Conservation (phyloP, 2,888 invertebrate genomes). For the Phyllotreta cruciferae region DNA sequence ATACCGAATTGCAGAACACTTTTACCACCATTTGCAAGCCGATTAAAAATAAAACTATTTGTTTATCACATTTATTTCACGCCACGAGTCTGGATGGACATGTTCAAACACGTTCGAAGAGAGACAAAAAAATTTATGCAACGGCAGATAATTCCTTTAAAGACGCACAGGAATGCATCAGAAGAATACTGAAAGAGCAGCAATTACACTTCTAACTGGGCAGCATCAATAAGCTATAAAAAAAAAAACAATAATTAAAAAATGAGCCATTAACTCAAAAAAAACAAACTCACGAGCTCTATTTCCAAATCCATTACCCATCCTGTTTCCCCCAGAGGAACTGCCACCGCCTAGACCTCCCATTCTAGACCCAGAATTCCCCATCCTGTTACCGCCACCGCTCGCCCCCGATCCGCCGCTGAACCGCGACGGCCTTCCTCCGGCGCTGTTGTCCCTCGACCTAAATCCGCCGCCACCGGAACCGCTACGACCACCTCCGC, state of each 20-base stretch:
- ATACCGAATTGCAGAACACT: no score
- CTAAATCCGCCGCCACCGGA: slow-evolving; percentile 57
- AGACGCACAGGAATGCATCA: slow-evolving; percentile 49
- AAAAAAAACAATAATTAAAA: slow-evolving; percentile 35
- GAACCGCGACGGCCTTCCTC: slow-evolving; percentile 36
- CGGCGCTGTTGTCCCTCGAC: slow-evolving; percentile 23
- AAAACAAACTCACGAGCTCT: slow-evolving; percentile 35
- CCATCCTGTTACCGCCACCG: slow-evolving; percentile 39
- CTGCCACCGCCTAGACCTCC: slow-evolving; percentile 16
- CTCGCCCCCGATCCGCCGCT: slow-evolving; percentile 40
- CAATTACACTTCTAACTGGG: slow-evolving; percentile 22
- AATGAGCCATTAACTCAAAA: neutral
- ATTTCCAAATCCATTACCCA: slow-evolving; percentile 27
- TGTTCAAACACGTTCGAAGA: slow-evolving; percentile 15
- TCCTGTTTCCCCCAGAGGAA: neutral
- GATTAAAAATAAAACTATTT: no score
- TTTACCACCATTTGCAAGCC: no score
- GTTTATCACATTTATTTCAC: no score
- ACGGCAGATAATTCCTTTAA: slow-evolving; percentile 24
- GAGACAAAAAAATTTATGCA: slow-evolving; percentile 28
- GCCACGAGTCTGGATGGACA: no score
- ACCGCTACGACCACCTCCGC: slow-evolving; percentile 38
- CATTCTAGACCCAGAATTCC: slow-evolving; percentile 1
- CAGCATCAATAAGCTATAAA: slow-evolving; percentile 55
- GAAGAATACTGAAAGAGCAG: slow-evolving; percentile 45